Evolutionary conservation across 2,113 vertebrate species (phyloP).

Genomic region (Mus spicilegus): DNA sequence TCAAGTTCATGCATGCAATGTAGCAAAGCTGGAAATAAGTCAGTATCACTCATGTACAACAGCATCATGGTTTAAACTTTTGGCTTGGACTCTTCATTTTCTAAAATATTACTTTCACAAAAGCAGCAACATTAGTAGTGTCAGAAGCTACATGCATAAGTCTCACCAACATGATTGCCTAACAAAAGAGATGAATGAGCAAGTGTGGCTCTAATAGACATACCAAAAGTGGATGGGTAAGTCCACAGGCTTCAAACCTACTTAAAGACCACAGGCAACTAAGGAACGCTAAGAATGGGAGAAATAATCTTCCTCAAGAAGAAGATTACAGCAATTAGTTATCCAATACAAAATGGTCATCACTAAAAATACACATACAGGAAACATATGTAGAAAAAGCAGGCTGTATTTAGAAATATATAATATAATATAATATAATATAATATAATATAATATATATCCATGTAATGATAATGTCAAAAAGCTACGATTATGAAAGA

Average conservation of each 20-base stretch:
- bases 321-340: not conserved
- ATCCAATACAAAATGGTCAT: not conserved
- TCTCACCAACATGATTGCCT: not conserved
- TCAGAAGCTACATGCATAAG: not conserved
- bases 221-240: not conserved
- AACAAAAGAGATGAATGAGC: not conserved
- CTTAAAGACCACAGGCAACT: not conserved
- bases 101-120: not conserved
- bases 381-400: not conserved
- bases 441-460: not conserved
- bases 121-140: not conserved
- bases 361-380: not conserved
- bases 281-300: not conserved
- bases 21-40: not conserved
- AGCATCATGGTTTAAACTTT: constrained; percentile 20
- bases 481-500: not conserved
- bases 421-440: not conserved
- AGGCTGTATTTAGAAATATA: not conserved
- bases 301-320: not conserved
- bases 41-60: not conserved
- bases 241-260: not conserved
- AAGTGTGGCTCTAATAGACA: not conserved
- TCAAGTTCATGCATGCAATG: not conserved
- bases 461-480: not conserved
- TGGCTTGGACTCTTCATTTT: not conserved